phyloP scores from a whole-genome alignment of 1,140 invertebrate species.

The Drosophila ironensis region DNA sequence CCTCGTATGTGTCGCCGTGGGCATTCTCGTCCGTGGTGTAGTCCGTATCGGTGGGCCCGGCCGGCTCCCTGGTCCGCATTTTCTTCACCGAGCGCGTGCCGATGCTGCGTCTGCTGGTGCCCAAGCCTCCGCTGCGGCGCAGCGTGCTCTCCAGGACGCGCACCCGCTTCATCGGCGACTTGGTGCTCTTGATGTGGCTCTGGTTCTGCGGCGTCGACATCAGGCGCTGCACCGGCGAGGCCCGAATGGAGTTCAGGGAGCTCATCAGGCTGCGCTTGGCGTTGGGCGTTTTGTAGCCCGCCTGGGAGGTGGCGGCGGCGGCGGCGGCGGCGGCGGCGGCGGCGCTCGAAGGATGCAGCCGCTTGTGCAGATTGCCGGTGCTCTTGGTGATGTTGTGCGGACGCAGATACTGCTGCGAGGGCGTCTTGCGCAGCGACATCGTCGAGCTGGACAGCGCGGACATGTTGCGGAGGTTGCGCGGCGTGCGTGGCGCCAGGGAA shows the following conservation, averaged over 20 bases:
- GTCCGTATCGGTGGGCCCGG: constrained; percentile 31
- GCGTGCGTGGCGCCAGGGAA: constrained; percentile 44
- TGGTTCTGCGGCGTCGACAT: not conserved
- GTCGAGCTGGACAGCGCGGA: constrained; percentile 59
- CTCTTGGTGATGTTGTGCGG: constrained; percentile 33
- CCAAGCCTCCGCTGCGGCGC: constrained; percentile 54
- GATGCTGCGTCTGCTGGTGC: constrained; percentile 39
- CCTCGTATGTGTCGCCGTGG: constrained; percentile 47
- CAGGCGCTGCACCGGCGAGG: constrained; percentile 14
- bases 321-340: not conserved
- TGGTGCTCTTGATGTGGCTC: constrained; percentile 13
- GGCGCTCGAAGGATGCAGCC: constrained; percentile 1
- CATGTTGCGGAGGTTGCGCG: constrained; percentile 53
- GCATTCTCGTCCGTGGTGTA: constrained; percentile 29
- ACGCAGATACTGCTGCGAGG: constrained; percentile 40
- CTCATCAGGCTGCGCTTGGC: constrained; percentile 64
- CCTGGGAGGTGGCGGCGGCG: not conserved
- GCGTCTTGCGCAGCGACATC: constrained; percentile 65
- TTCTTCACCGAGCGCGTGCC: constrained; percentile 18
- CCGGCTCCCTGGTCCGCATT: constrained; percentile 7
- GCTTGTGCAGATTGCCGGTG: constrained; percentile 57
- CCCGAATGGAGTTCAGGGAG: constrained; percentile 24
- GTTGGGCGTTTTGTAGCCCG: constrained; percentile 21
- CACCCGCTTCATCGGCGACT: constrained; percentile 57
- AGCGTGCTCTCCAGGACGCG: constrained; percentile 59